These are phyloP conservation scores for Petrolisthes manimaculis DNA, from an alignment of 2,888 invertebrate genomes.

Conservation along the genomic window DNA sequence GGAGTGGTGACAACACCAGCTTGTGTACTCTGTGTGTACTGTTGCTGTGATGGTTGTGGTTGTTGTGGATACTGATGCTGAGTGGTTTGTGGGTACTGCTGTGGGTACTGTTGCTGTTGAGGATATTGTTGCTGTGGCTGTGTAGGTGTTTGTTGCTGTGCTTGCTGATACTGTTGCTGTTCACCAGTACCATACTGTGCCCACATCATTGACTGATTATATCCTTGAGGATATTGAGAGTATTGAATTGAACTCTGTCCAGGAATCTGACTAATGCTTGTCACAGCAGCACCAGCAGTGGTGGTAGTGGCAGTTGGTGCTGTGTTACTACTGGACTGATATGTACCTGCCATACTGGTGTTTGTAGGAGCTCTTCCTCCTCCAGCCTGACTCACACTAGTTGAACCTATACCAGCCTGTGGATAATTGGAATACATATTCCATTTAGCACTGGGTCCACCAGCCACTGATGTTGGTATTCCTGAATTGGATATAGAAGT, in stretches of 20 bases:
- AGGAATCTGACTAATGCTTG: not conserved
- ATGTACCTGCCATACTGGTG: constrained; percentile 35
- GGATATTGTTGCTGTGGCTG: constrained; percentile 43
- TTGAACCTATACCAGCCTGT: constrained; percentile 42
- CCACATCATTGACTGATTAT: constrained; percentile 35
- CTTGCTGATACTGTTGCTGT: constrained; percentile 36
- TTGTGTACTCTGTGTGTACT: constrained; percentile 28
- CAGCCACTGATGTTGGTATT: not conserved
- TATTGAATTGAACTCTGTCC: too few species aligned
- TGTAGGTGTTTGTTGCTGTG: constrained; percentile 15
- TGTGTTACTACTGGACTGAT: not conserved
- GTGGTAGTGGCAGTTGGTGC: not conserved
- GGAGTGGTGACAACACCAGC: constrained; percentile 51
- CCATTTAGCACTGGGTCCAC: constrained; percentile 20
- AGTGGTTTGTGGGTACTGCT: constrained; percentile 7
- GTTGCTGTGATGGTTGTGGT: constrained; percentile 19
- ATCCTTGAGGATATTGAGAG: constrained; percentile 11
- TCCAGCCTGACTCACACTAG: constrained; percentile 45
- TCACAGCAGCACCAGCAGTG: not conserved
- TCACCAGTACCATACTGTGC: constrained; percentile 27
- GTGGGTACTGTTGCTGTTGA: constrained; percentile 45
- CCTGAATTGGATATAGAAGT: not conserved
- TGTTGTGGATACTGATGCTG: constrained; percentile 39
- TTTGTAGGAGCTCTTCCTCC: constrained; percentile 25
- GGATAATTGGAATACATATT: constrained; percentile 51